Evolutionary conservation across 2,888 invertebrate species (phyloP).

Genomic region (Lissonota sp.): DNA sequence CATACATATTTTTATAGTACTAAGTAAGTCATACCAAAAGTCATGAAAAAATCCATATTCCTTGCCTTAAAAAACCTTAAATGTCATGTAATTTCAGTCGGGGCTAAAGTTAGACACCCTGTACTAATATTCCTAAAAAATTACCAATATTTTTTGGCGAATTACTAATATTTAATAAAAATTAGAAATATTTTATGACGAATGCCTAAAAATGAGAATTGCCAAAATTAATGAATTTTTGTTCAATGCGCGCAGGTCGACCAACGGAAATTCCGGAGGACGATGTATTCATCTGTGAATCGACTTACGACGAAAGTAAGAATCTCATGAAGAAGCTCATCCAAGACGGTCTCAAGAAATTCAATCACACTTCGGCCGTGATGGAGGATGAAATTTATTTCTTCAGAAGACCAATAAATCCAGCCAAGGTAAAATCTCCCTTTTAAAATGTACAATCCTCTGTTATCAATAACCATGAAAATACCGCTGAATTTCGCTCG

Average conservation of each 20-base stretch:
- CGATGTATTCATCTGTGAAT: constrained; percentile 97
- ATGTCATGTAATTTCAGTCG: too few relatives aligned
- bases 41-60: too few relatives aligned
- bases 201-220: too few relatives aligned
- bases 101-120: too few relatives aligned
- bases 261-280: constrained; percentile 97
- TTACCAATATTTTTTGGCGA: too few relatives aligned
- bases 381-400: constrained; percentile 97
- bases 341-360: constrained; percentile 90
- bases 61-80: too few relatives aligned
- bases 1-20: too few relatives aligned
- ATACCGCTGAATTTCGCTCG: background rate
- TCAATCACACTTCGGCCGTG: constrained; percentile 91
- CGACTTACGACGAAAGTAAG: constrained; percentile 95
- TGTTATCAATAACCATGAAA: background rate
- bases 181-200: too few relatives aligned
- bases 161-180: too few relatives aligned
- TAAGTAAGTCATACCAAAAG: too few relatives aligned
- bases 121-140: too few relatives aligned
- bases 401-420: constrained; percentile 89
- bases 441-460: constrained; percentile 4
- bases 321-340: constrained; percentile 90
- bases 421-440: constrained; percentile 85
- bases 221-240: background rate
- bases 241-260: constrained; percentile 86